A percentile compares a stretch with the other conserved stretches of the same genome.
phyloP scores from a whole-genome alignment of 2,113 vertebrate species.

The Protobothrops flavoviridis region DNA sequence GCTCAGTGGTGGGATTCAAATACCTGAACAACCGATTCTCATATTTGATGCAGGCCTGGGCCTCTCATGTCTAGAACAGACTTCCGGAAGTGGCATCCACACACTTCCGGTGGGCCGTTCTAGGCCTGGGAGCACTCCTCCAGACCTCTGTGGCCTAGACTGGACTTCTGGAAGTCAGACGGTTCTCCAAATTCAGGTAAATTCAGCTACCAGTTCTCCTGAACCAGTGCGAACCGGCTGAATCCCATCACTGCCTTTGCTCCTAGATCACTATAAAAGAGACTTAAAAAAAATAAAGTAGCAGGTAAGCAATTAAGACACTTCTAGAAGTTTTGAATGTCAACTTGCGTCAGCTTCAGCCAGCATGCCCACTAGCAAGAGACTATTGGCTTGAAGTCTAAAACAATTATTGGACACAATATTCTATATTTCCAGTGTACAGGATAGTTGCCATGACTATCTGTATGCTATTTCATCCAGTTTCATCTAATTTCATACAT shows the following conservation, averaged over 20 bases:
- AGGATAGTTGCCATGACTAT: not conserved
- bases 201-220: too few species aligned
- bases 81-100: too few species aligned
- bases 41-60: too few species aligned
- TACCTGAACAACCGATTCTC: too few species aligned
- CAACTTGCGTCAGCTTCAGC: not conserved
- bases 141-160: too few species aligned
- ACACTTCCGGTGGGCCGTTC: too few species aligned
- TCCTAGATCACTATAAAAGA: not conserved
- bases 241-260: too few species aligned
- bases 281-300: not conserved
- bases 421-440: not conserved
- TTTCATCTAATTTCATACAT: not conserved
- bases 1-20: fast-evolving
- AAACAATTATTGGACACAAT: not conserved
- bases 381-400: not conserved
- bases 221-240: too few species aligned
- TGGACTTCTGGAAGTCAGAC: too few species aligned
- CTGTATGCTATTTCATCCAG: constrained; percentile 1
- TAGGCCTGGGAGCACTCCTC: too few species aligned
- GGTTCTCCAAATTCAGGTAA: too few species aligned
- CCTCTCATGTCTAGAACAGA: too few species aligned
- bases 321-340: not conserved
- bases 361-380: not conserved
- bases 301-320: not conserved